Conservation (phyloP, 2,113 vertebrate genomes). For the Paradoxurus hermaphroditus region DNA sequence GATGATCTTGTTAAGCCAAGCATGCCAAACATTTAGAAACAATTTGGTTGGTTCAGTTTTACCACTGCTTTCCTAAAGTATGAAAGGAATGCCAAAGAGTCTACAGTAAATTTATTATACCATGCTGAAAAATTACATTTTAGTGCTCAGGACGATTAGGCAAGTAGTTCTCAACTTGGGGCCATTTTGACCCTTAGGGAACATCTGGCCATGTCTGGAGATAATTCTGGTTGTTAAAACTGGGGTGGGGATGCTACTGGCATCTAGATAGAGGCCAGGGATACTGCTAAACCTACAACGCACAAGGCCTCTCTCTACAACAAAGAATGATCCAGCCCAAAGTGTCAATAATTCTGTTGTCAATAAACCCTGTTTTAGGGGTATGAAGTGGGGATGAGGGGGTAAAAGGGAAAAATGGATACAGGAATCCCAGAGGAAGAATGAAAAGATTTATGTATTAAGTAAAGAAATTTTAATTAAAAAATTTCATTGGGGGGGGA, state of each 20-base stretch:
- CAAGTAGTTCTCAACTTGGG: not conserved
- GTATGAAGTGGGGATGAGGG: not conserved
- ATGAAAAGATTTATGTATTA: not conserved
- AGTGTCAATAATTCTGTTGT: not conserved
- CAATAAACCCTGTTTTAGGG: not conserved
- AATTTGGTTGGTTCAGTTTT: not conserved
- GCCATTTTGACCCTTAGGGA: not conserved
- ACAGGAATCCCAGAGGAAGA: not conserved
- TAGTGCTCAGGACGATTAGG: not conserved
- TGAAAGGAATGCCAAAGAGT: not conserved
- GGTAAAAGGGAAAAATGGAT: not conserved
- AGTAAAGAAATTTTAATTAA: slow-evolving; percentile 1
- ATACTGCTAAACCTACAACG: not conserved
- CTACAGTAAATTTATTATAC: not conserved
- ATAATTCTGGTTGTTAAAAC: not conserved
- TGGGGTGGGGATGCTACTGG: not conserved
- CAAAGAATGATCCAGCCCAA: not conserved
- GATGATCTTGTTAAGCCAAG: not conserved
- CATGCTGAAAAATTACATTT: not conserved
- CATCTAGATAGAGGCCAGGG: not conserved
- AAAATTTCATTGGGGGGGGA: not conserved
- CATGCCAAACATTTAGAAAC: not conserved
- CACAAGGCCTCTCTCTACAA: not conserved
- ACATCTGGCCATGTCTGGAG: not conserved
- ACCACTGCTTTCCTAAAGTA: not conserved